Conservation (phyloP, 2,113 vertebrate genomes). For the Pomatostomus ruficeps region DNA sequence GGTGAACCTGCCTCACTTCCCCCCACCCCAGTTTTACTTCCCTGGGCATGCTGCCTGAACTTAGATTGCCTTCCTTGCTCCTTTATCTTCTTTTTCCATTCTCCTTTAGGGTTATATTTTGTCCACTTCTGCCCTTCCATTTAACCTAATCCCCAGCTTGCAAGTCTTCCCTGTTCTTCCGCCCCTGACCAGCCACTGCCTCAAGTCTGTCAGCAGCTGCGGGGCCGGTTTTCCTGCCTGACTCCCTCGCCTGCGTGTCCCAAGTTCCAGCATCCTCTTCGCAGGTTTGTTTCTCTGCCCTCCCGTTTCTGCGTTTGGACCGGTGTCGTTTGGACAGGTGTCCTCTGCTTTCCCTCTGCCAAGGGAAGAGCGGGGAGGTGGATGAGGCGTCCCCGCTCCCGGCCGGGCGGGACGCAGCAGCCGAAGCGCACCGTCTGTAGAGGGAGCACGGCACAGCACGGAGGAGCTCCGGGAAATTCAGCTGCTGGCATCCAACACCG, state of each 20-base stretch:
- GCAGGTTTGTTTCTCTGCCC: not conserved
- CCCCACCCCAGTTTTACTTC: not conserved
- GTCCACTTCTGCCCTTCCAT: not conserved
- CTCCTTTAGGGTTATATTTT: not conserved
- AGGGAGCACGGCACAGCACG: not conserved
- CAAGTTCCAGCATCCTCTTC: not conserved
- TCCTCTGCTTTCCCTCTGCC: not conserved
- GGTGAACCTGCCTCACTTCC: not conserved
- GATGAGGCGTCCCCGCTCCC: accelerated
- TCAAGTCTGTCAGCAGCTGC: not conserved
- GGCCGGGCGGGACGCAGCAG: not conserved
- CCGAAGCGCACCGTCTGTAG: not conserved
- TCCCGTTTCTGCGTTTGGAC: not conserved
- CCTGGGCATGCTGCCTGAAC: not conserved
- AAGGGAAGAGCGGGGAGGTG: not conserved
- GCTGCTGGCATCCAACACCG: not conserved
- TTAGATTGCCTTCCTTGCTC: not conserved
- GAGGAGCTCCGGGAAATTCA: not conserved
- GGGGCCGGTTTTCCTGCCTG: not conserved
- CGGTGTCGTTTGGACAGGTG: not conserved
- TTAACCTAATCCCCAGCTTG: not conserved
- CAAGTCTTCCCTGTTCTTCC: not conserved
- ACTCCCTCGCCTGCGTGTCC: not conserved
- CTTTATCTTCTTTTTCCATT: not conserved
- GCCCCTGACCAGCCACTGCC: not conserved